A percentile compares a stretch with the other conserved stretches of the same genome.
phyloP scores from a whole-genome alignment of 2,888 invertebrate genomes.

The Aspidiotus destructor region DNA sequence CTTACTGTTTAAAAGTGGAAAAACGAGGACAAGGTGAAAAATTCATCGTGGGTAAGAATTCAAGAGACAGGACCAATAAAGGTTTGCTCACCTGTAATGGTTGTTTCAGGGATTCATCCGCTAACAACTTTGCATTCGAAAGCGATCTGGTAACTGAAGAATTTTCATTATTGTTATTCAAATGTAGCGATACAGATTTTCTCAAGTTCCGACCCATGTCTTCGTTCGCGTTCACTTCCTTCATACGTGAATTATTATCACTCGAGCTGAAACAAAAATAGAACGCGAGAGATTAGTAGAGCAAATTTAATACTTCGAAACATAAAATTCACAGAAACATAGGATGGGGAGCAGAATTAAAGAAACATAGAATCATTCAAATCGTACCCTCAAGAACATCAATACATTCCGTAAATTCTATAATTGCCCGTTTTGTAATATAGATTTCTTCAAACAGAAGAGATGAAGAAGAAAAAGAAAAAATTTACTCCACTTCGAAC shows the following conservation, averaged over 20 bases:
- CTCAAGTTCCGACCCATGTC: slow-evolving; percentile 22
- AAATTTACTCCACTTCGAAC: too few relatives aligned
- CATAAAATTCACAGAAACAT: not conserved
- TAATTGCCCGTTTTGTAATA: too few relatives aligned
- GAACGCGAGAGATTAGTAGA: not conserved
- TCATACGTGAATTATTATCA: slow-evolving; percentile 9
- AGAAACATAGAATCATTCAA: too few relatives aligned
- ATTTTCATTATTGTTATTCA: slow-evolving; percentile 28
- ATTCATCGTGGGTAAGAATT: too few relatives aligned
- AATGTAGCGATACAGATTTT: slow-evolving; percentile 27
- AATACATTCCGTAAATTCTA: too few relatives aligned
- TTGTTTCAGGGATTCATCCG: slow-evolving; percentile 26
- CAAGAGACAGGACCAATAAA: too few relatives aligned
- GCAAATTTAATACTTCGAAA: not conserved
- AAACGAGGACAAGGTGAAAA: too few relatives aligned
- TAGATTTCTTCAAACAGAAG: too few relatives aligned
- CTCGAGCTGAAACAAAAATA: slow-evolving; percentile 8
- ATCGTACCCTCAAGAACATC: too few relatives aligned
- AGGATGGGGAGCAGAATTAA: not conserved
- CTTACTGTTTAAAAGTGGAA: too few relatives aligned
- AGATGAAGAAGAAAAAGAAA: too few relatives aligned
- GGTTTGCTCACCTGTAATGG: slow-evolving; percentile 14
- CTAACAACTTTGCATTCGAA: slow-evolving; percentile 20
- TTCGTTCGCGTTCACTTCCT: slow-evolving; percentile 16
- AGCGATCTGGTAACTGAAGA: slow-evolving; percentile 25